These are phyloP conservation scores for Unio pictorum DNA, from an alignment of 2,888 invertebrate genomes.

Conservation along the genomic window DNA sequence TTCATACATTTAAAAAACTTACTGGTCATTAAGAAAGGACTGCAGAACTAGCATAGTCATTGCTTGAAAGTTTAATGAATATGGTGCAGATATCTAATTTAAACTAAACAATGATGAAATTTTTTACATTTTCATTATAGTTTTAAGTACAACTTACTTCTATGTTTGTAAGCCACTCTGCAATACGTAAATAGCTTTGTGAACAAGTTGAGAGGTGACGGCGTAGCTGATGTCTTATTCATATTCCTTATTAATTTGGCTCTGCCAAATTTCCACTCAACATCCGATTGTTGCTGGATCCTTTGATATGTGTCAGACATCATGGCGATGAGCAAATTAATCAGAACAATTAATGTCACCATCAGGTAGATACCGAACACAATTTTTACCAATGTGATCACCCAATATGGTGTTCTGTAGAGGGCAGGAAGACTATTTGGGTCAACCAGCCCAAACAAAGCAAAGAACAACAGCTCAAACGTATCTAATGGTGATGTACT, in stretches of 20 bases:
- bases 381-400: conserved; percentile 71
- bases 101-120: too few relatives aligned
- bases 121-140: not conserved
- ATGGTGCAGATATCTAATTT: too few relatives aligned
- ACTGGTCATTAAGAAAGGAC: too few relatives aligned
- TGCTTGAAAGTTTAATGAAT: too few relatives aligned
- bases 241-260: conserved; percentile 98
- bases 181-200: conserved; percentile 77
- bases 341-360: conserved; percentile 97
- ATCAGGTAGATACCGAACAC: conserved; percentile 98
- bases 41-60: too few relatives aligned
- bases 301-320: conserved; percentile 99
- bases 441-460: conserved; percentile 94
- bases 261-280: conserved; percentile 99
- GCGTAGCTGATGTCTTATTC: conserved; percentile 97
- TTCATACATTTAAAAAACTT: too few relatives aligned
- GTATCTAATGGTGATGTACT: conserved; percentile 77
- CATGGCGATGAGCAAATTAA: conserved; percentile 99
- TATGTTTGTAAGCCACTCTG: conserved; percentile 61
- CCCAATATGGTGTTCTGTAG: conserved; percentile 72
- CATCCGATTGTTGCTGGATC: conserved; percentile 99
- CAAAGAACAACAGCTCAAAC: conserved; percentile 98
- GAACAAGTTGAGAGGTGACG: conserved; percentile 96
- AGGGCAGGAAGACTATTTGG: conserved; percentile 75
- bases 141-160: conserved; percentile 39